Percentiles rank a stretch among this genome's conserved stretches.
These are phyloP conservation scores for Lysandra coridon DNA, from an alignment of 2,888 invertebrate species.

Conservation along the genomic window DNA sequence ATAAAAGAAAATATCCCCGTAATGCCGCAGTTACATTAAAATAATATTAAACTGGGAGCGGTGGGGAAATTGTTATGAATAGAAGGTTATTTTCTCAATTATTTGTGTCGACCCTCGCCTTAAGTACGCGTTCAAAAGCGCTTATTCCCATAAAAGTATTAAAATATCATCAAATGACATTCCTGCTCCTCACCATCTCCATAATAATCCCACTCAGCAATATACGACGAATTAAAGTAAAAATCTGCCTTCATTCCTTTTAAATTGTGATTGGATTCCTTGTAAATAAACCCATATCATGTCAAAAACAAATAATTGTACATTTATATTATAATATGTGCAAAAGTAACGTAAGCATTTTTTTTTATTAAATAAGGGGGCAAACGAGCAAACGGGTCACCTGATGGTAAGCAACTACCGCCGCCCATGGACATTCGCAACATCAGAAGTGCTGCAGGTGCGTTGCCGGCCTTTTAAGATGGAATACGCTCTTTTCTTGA, in stretches of 20 bases:
- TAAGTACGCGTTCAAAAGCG: constrained; percentile 23
- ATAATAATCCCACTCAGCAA: neutral
- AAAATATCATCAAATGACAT: constrained; percentile 21
- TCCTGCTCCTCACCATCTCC: neutral
- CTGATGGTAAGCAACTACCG: too few relatives aligned
- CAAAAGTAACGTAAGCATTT: neutral
- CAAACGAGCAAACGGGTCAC: too few relatives aligned
- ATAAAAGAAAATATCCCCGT: constrained; percentile 13
- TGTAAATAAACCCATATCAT: neutral
- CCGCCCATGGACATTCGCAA: too few relatives aligned
- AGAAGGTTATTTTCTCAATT: constrained; percentile 24
- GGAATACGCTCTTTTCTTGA: too few relatives aligned
- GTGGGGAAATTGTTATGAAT: constrained; percentile 27
- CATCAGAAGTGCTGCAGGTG: too few relatives aligned
- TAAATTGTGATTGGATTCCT: neutral
- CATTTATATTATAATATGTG: too few relatives aligned
- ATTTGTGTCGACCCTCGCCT: constrained; percentile 10
- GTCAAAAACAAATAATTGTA: neutral
- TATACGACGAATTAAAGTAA: neutral
- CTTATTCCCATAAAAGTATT: constrained; percentile 24
- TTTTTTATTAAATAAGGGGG: too few relatives aligned
- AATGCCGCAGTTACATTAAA: constrained; percentile 27
- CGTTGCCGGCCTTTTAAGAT: too few relatives aligned
- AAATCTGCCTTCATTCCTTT: neutral
- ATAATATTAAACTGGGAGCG: constrained; percentile 16